Percentiles rank a stretch among this genome's conserved stretches.
These are phyloP conservation scores for Ceuthmochares aereus DNA, from an alignment of 2,113 vertebrate genomes.

Conservation along the genomic window DNA sequence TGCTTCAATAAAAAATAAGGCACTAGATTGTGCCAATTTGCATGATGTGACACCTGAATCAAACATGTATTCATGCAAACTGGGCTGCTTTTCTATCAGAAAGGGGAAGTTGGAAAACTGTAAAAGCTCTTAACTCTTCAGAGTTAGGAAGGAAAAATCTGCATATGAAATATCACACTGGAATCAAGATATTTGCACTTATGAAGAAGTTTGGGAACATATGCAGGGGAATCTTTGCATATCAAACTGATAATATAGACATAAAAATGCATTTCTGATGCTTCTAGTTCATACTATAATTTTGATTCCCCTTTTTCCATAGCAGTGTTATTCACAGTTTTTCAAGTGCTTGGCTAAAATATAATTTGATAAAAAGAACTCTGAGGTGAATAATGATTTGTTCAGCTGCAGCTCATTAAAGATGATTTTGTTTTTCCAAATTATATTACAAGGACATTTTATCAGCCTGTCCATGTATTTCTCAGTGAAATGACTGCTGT, in stretches of 20 bases:
- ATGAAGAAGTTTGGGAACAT: background rate
- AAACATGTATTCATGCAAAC: background rate
- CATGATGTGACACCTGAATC: background rate
- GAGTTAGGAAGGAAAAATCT: conserved; percentile 1
- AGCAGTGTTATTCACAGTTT: background rate
- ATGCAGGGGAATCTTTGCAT: conserved; percentile 45
- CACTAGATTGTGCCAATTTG: background rate
- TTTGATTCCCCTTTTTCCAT: conserved; percentile 36
- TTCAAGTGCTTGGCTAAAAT: conserved; percentile 49
- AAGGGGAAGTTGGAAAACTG: background rate
- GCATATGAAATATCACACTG: background rate
- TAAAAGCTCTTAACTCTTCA: background rate
- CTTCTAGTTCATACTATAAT: conserved; percentile 41
- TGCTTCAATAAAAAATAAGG: background rate
- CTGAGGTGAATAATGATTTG: conserved; percentile 67
- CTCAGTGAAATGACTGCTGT: conserved; percentile 29
- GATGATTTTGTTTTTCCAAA: conserved; percentile 67
- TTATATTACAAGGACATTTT: conserved; percentile 35
- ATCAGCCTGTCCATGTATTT: conserved; percentile 32
- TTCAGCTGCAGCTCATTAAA: conserved; percentile 69
- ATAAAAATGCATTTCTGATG: conserved; percentile 35
- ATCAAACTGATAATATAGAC: background rate
- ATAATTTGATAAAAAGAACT: conserved; percentile 69
- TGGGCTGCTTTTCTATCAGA: background rate
- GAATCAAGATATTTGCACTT: conserved; percentile 18